Conservation (phyloP, 1,140 invertebrate genomes). For the Ips nitidus region DNA sequence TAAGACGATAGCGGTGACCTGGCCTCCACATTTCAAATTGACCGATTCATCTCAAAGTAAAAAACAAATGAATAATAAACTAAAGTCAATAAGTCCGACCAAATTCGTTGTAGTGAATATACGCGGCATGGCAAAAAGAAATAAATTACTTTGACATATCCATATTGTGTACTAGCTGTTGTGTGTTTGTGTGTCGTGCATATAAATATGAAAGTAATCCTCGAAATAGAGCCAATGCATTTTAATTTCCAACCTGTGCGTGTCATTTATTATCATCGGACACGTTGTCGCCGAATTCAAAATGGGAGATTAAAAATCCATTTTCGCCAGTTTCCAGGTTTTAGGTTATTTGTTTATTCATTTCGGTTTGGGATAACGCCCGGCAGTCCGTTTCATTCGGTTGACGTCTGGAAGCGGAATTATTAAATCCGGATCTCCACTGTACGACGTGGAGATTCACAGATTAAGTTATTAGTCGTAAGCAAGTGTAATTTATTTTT, state of each 20-base stretch:
- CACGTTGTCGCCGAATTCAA: slow-evolving; percentile 9
- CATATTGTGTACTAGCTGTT: background rate
- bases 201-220: slow-evolving; percentile 8
- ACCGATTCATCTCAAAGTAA: background rate
- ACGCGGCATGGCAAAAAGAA: too few relatives aligned
- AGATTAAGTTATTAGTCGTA: too few relatives aligned
- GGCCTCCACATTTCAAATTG: background rate
- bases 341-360: slow-evolving; percentile 6
- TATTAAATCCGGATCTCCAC: too few relatives aligned
- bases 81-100: too few relatives aligned
- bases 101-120: too few relatives aligned
- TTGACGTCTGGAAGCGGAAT: too few relatives aligned
- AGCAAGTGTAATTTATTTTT: too few relatives aligned
- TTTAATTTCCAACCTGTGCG: slow-evolving; percentile 7
- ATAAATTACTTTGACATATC: background rate
- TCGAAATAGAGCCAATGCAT: slow-evolving; percentile 1
- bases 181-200: background rate
- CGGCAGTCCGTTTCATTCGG: too few relatives aligned
- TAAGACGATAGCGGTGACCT: background rate
- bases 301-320: slow-evolving; percentile 11
- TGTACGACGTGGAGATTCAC: too few relatives aligned
- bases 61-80: background rate
- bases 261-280: slow-evolving; percentile 10
- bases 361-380: background rate
- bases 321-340: background rate